Conservation (phyloP, 2,113 vertebrate genomes). For the Malaclemys terrapin region DNA sequence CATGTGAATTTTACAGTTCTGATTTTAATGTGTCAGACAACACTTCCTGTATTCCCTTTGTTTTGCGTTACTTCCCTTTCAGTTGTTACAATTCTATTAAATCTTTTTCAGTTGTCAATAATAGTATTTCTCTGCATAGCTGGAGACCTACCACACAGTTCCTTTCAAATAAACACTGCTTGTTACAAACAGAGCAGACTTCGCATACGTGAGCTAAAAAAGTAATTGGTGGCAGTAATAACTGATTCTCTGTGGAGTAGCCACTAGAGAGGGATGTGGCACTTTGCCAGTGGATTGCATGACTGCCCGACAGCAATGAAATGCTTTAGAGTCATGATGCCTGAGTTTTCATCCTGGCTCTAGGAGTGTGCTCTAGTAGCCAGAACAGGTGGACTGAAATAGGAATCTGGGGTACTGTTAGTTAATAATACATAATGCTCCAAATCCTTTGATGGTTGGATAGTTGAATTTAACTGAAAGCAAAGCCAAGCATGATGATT, state of each 20-base stretch:
- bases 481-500: too few relatives aligned
- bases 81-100: slow-evolving; percentile 45
- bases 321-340: not conserved
- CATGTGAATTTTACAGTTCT: slow-evolving; percentile 30
- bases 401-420: not conserved
- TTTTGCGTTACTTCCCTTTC: slow-evolving; percentile 61
- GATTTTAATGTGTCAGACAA: slow-evolving; percentile 25
- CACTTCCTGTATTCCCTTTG: slow-evolving; percentile 61
- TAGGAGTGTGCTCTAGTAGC: not conserved
- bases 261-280: not conserved
- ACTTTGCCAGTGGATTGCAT: not conserved
- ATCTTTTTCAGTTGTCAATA: slow-evolving; percentile 36
- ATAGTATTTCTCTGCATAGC: slow-evolving; percentile 2
- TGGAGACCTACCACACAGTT: slow-evolving; percentile 24
- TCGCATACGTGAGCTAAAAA: not conserved
- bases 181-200: not conserved
- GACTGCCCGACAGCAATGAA: not conserved
- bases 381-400: not conserved
- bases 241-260: not conserved
- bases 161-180: slow-evolving; percentile 6
- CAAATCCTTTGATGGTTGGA: too few relatives aligned
- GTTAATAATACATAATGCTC: not conserved
- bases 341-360: not conserved
- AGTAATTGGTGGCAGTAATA: not conserved
- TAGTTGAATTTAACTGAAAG: too few relatives aligned